phyloP scores from a whole-genome alignment of 1,140 invertebrate genomes.

The Dendroctonus ponderosae region DNA sequence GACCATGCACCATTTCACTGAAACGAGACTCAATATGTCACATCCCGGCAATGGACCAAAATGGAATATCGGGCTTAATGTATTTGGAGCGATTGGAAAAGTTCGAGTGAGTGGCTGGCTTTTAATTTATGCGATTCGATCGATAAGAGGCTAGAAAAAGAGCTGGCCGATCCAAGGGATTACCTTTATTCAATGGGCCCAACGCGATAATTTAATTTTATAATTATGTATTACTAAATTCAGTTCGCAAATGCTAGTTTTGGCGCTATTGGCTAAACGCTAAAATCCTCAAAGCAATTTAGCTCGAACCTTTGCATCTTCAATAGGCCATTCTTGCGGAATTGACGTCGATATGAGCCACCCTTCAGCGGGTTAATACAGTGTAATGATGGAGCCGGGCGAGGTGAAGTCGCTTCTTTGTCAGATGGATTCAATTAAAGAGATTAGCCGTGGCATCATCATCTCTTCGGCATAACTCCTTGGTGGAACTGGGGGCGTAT shows the following conservation, averaged over 20 bases:
- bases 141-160: conserved; percentile 40
- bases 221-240: too few species aligned
- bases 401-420: background rate
- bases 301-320: too few species aligned
- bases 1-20: conserved; percentile 45
- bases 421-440: background rate
- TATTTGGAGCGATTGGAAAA: conserved; percentile 4
- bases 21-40: conserved; percentile 44
- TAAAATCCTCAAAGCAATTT: too few species aligned
- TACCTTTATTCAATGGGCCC: too few species aligned
- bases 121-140: conserved; percentile 44
- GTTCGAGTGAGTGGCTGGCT: conserved; percentile 28
- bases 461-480: conserved; percentile 1
- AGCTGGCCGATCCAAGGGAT: too few species aligned
- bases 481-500: conserved; percentile 18
- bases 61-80: conserved; percentile 1
- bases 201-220: too few species aligned
- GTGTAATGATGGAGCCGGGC: background rate
- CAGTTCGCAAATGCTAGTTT: too few species aligned
- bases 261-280: too few species aligned
- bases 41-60: conserved; percentile 37
- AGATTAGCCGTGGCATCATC: conserved; percentile 5
- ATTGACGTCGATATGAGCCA: too few species aligned
- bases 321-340: too few species aligned
- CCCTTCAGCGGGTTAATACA: background rate